Percentiles rank a stretch among this genome's conserved stretches.
Evolutionary conservation across 2,888 invertebrate species (phyloP).

Genomic region (Camponotus fellah): DNA sequence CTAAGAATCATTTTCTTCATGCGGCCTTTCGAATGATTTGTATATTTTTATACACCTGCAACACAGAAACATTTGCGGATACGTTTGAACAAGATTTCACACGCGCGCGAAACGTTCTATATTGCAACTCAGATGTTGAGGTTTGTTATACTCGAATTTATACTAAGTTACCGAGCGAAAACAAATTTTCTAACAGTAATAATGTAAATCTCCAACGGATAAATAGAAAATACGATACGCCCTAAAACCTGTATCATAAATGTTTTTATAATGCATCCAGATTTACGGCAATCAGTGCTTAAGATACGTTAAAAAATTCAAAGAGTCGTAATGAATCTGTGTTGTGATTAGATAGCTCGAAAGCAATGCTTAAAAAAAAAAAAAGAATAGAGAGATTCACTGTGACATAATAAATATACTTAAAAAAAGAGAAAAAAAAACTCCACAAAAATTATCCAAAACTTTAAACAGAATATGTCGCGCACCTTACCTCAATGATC

Average conservation of each 20-base stretch:
- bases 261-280: constrained; percentile 71
- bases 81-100: constrained; percentile 52
- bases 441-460: constrained; percentile 33
- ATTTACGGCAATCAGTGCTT: constrained; percentile 70
- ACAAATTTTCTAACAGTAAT: constrained; percentile 59
- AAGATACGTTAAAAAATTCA: constrained; percentile 55
- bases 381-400: constrained; percentile 61
- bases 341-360: constrained; percentile 56
- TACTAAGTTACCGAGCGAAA: constrained; percentile 61
- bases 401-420: constrained; percentile 51
- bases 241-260: constrained; percentile 49
- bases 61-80: constrained; percentile 50
- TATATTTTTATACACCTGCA: constrained; percentile 80
- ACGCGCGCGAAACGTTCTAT: constrained; percentile 40
- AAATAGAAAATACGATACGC: constrained; percentile 42
- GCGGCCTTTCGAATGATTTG: constrained; percentile 78
- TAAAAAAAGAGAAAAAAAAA: constrained; percentile 12
- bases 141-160: constrained; percentile 64
- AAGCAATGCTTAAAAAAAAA: constrained; percentile 37
- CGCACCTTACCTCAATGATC: constrained; percentile 61
- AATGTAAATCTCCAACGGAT: constrained; percentile 63
- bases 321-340: constrained; percentile 55
- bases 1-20: constrained; percentile 68
- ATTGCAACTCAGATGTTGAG: constrained; percentile 56
- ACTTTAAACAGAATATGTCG: constrained; percentile 40